These are phyloP conservation scores for Potamarius usumacintae DNA, from an alignment of 2,113 vertebrate genomes.

Conservation along the genomic window DNA sequence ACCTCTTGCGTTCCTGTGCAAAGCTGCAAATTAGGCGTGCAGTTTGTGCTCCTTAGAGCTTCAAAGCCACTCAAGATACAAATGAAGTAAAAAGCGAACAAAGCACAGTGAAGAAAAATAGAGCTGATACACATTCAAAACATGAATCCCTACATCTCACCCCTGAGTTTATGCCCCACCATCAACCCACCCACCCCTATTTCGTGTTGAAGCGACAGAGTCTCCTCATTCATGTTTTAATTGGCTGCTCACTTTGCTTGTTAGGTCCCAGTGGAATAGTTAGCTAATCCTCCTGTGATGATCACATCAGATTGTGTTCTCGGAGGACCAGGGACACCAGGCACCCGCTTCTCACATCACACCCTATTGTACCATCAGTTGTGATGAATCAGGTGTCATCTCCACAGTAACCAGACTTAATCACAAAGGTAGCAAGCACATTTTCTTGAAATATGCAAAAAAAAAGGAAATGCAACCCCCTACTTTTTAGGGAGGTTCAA, in stretches of 20 bases:
- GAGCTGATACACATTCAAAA: slow-evolving; percentile 59
- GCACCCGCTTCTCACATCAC: slow-evolving; percentile 49
- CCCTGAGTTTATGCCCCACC: slow-evolving; percentile 12
- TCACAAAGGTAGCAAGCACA: slow-evolving; percentile 12
- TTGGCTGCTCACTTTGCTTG: slow-evolving; percentile 62
- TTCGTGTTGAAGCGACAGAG: slow-evolving; percentile 22
- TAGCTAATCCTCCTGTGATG: slow-evolving; percentile 63
- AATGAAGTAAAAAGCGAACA: slow-evolving; percentile 17
- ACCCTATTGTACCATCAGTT: slow-evolving; percentile 47
- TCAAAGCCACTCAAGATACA: slow-evolving; percentile 52
- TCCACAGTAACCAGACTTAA: slow-evolving; percentile 43
- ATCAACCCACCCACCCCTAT: slow-evolving; percentile 29
- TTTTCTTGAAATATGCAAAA: slow-evolving; percentile 26
- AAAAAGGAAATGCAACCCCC: neutral
- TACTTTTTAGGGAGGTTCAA: slow-evolving; percentile 25
- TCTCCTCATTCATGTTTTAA: slow-evolving; percentile 64
- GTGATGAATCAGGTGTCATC: slow-evolving; percentile 48
- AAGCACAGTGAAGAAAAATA: slow-evolving; percentile 46
- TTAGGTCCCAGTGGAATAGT: slow-evolving; percentile 57
- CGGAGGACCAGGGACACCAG: slow-evolving; percentile 46
- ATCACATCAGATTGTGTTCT: slow-evolving; percentile 54
- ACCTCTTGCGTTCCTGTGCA: slow-evolving; percentile 51
- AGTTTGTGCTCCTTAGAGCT: slow-evolving; percentile 48
- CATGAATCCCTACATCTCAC: slow-evolving; percentile 55
- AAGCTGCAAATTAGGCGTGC: slow-evolving; percentile 59